phyloP scores from a whole-genome alignment of 2,797 vertebrate genomes.

The Peromyscus attwateri region DNA sequence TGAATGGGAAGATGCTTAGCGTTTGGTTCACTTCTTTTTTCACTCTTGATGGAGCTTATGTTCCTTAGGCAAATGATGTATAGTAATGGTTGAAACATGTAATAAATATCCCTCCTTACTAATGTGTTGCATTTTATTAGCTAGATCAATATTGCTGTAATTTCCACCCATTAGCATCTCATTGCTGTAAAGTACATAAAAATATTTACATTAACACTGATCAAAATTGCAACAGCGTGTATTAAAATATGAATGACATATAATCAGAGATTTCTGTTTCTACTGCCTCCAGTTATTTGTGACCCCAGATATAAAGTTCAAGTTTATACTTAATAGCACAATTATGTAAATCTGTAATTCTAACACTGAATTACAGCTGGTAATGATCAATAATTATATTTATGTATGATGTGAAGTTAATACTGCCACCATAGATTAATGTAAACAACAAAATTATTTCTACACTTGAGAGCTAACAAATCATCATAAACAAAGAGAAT shows the following conservation, averaged over 20 bases:
- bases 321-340: conserved; percentile 91
- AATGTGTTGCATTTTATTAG: conserved; percentile 90
- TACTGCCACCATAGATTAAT: conserved; percentile 90
- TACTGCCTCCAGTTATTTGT: conserved; percentile 91
- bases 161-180: conserved; percentile 89
- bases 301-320: conserved; percentile 90
- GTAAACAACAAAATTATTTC: conserved; percentile 91
- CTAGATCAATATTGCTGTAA: conserved; percentile 90
- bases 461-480: conserved; percentile 89
- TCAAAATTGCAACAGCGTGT: conserved; percentile 88
- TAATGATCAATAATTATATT: conserved; percentile 93
- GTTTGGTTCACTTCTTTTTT: conserved; percentile 77
- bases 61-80: conserved; percentile 85
- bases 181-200: conserved; percentile 88
- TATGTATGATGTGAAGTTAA: conserved; percentile 90
- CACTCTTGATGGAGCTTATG: conserved; percentile 70
- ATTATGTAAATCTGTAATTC: conserved; percentile 91
- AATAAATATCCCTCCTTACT: conserved; percentile 86
- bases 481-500: conserved; percentile 88
- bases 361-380: conserved; percentile 90
- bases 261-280: conserved; percentile 89
- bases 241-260: conserved; percentile 91
- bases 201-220: conserved; percentile 90
- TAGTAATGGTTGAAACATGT: conserved; percentile 82
- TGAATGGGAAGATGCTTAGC: conserved; percentile 51